Conservation (phyloP, 2,888 invertebrate species). For the Gryllus longicercus region DNA sequence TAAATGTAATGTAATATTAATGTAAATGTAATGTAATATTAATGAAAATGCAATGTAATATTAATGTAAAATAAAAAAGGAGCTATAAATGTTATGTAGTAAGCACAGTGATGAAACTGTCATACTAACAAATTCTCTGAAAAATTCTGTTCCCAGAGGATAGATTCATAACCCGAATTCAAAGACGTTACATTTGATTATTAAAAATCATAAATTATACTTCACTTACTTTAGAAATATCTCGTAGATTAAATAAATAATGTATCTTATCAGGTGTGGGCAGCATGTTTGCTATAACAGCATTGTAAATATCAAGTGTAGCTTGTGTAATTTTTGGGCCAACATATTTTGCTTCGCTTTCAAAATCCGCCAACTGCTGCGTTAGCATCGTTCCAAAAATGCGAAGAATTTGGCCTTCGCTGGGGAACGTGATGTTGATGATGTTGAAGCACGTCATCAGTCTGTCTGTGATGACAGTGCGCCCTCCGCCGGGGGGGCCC, state of each 20-base stretch:
- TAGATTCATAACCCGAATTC: no score
- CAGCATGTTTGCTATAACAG: slow-evolving; percentile 67
- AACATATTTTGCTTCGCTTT: slow-evolving; percentile 72
- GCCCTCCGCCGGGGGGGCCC: slow-evolving; percentile 84
- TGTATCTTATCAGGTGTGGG: slow-evolving; percentile 89
- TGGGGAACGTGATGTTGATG: slow-evolving; percentile 78
- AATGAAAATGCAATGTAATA: no score
- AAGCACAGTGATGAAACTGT: no score
- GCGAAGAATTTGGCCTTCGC: slow-evolving; percentile 68
- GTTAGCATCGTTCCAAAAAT: slow-evolving; percentile 82
- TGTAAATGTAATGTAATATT: no score
- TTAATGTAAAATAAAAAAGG: no score
- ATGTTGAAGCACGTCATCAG: slow-evolving; percentile 74
- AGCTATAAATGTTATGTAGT: no score
- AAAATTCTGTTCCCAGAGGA: no score
- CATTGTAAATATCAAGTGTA: slow-evolving; percentile 73
- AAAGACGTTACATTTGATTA: no score
- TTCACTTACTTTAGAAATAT: slow-evolving; percentile 70
- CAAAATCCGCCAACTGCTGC: slow-evolving; percentile 74
- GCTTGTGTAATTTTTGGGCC: slow-evolving; percentile 66
- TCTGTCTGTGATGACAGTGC: slow-evolving; percentile 73
- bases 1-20: no score
- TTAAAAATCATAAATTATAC: no score
- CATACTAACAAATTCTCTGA: no score
- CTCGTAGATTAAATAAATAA: slow-evolving; percentile 83